A percentile compares a stretch with the other conserved stretches of the same genome.
Conservation (phyloP, 2,113 vertebrate genomes). For the Strix uralensis region DNA sequence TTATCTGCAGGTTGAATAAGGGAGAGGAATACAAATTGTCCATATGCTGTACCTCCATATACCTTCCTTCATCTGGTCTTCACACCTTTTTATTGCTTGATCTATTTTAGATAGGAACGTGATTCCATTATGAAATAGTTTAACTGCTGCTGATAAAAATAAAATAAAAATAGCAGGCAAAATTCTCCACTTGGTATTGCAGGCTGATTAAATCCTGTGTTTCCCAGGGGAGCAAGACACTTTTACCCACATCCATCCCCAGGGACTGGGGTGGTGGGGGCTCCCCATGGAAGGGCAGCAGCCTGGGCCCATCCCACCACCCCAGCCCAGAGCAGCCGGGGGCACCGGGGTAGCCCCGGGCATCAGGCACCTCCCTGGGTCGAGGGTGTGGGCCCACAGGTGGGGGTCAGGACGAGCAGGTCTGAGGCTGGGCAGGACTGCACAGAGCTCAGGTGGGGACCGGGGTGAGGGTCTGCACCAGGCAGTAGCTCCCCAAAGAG, state of each 20-base stretch:
- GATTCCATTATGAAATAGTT: not conserved
- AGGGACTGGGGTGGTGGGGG: not conserved
- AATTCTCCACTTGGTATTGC: not conserved
- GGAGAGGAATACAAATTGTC: not conserved
- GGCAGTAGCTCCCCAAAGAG: not conserved
- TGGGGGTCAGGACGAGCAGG: not conserved
- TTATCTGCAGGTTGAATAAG: not conserved
- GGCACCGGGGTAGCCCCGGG: not conserved
- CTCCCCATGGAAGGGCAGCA: not conserved
- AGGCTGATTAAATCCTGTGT: not conserved
- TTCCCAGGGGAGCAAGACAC: not conserved
- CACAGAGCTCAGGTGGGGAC: not conserved
- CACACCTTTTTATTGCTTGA: not conserved
- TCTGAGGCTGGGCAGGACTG: not conserved
- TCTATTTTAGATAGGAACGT: not conserved
- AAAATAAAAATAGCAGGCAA: not conserved
- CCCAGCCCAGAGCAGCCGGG: not conserved
- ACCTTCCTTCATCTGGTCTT: not conserved
- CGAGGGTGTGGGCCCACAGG: accelerated
- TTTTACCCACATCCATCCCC: not conserved
- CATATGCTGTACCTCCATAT: not conserved
- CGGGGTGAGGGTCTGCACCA: accelerated
- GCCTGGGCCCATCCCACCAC: not conserved
- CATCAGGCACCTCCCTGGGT: not conserved
- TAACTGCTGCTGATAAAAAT: not conserved